Evolutionary conservation across 37 sponge, comb jelly and placozoan genomes (phyloP).

Genomic region (Beroe forskalii): DNA sequence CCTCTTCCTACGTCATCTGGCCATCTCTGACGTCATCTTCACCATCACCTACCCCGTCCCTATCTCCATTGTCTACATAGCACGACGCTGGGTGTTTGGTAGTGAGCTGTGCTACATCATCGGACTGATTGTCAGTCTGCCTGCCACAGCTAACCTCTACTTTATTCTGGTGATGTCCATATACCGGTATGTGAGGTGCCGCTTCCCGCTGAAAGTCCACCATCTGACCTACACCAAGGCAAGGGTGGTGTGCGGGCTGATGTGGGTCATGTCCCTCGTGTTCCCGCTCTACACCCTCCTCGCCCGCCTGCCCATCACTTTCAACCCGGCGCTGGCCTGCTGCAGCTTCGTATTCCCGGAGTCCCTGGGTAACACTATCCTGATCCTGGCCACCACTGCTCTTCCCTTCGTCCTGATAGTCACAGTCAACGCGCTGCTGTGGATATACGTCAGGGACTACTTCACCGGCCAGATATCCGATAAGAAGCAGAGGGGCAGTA

Average conservation of each 20-base stretch:
- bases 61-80: conserved; percentile 5
- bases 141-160: conserved; percentile 43
- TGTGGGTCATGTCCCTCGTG: background rate
- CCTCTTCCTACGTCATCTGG: conserved; percentile 29
- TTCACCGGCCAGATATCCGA: background rate
- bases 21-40: conserved; percentile 48
- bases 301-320: background rate
- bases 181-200: conserved; percentile 28
- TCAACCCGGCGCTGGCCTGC: background rate
- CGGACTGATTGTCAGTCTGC: background rate
- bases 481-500: background rate
- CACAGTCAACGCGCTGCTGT: conserved; percentile 6
- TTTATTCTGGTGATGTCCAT: conserved; percentile 54
- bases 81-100: conserved; percentile 27
- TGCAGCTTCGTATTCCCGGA: conserved; percentile 35
- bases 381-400: conserved; percentile 7
- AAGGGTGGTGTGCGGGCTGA: background rate
- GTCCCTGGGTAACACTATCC: conserved; percentile 3
- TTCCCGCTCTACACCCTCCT: conserved; percentile 13
- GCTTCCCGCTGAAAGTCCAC: conserved; percentile 33
- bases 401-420: conserved; percentile 35
- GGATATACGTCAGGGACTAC: conserved; percentile 20
- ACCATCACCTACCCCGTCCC: conserved; percentile 3
- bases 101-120: background rate
- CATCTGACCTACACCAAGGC: background rate